Base-by-base conservation (phyloP, 64 coral and sea anemone genomes). In the Astreopora myriophthalma region DNA sequence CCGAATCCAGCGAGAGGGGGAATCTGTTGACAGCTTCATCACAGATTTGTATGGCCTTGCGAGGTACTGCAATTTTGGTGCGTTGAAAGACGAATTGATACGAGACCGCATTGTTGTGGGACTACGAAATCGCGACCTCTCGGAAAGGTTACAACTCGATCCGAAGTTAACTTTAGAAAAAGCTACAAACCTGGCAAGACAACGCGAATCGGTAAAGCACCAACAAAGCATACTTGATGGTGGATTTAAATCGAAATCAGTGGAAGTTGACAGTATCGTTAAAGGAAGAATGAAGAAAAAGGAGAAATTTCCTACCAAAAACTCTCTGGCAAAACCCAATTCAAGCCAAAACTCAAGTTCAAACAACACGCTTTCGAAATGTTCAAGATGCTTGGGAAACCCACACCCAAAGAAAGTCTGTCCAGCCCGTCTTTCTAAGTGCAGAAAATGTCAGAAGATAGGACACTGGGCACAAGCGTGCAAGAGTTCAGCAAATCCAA, bases 201-300 rank as follows among this genome's bases (percentile, higher is more conserved):
- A 91, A 68, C 64, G 73, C 28, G 89, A 92, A 83, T 42, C 5
- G 61, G 79, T 84, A 83, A 68, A 84, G 52, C 80, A 85, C n/a
- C n/a, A n/a, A 34, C 70, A 93, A 64, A 69, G 77, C 65, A 42
- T 84, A 24, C 32, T 84, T 26, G 64, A 67, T 49, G 74, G 74
- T 16, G 78, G n/a, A n/a, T n/a, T n/a, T n/a, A n/a, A n/a, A n/a
- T n/a, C n/a, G n/a, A n/a, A n/a, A n/a, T n/a, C n/a, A n/a, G n/a
- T n/a, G n/a, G n/a, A n/a, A n/a, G n/a, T n/a, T n/a, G 44, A 48
- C 44, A 48, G 44, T 12, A 48, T 48, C 44, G 44, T 48, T 5
- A 48, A 48, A 48, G 44, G 12, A 48, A 48, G 12, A 48, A 6
- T 48, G 44, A 48, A 48, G 44, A 48, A 48, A 12, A 48, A 48